Percentiles rank a stretch among this genome's conserved stretches.
phyloP scores from a whole-genome alignment of 2,888 invertebrate genomes.

The Vesta saturnalis region DNA sequence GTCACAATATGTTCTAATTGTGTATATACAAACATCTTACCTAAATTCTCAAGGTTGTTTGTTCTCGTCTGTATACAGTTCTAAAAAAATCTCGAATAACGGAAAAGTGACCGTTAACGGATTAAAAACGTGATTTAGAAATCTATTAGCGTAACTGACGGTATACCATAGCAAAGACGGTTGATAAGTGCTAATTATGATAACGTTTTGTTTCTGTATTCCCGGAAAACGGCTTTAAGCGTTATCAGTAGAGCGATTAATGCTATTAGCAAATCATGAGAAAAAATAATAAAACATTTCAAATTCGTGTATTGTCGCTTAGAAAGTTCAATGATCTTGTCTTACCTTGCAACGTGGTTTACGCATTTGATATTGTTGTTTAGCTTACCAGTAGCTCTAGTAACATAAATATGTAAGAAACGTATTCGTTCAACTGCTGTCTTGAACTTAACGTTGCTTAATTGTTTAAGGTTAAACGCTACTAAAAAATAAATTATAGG shows the following conservation, averaged over 20 bases:
- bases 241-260: not conserved
- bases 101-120: constrained; percentile 11
- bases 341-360: constrained; percentile 39
- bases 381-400: constrained; percentile 38
- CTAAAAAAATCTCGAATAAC: not conserved
- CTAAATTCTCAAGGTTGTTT: not conserved
- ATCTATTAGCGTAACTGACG: not conserved
- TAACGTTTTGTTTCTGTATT: not conserved
- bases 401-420: constrained; percentile 30
- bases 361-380: constrained; percentile 40
- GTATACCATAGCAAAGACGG: not conserved
- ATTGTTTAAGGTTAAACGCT: too few species aligned
- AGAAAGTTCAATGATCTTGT: constrained; percentile 42
- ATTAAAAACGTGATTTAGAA: constrained; percentile 7
- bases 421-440: too few species aligned
- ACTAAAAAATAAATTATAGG: too few species aligned
- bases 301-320: constrained; percentile 23
- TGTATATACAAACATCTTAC: not conserved
- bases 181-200: not conserved
- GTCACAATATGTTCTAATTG: not conserved
- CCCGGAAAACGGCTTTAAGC: too few species aligned
- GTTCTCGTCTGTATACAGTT: not conserved
- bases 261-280: constrained; percentile 18
- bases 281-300: constrained; percentile 15
- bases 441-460: too few species aligned